phyloP scores from a whole-genome alignment of 2,888 invertebrate genomes.

The Mythimna pallens region DNA sequence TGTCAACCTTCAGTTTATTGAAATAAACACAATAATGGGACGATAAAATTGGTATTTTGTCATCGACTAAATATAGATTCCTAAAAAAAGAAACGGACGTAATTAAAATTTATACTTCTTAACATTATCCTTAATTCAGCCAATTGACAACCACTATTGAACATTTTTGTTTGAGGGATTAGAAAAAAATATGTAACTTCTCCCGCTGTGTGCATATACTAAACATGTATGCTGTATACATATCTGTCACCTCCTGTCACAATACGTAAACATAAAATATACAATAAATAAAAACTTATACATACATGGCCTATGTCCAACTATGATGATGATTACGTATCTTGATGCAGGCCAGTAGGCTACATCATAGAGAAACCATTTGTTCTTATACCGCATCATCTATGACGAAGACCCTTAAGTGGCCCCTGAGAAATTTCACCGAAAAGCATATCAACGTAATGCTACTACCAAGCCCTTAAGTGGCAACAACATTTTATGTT shows the following conservation, averaged over 20 bases:
- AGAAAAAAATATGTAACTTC: no score
- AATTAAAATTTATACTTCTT: neutral
- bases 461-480: constrained; percentile 37
- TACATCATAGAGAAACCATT: neutral
- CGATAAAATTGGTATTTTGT: no score
- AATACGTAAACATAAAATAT: no score
- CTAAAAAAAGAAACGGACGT: neutral
- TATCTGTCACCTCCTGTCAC: no score
- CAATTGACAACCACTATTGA: no score
- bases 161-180: no score
- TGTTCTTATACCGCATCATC: neutral
- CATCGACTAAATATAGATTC: neutral
- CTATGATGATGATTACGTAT: no score
- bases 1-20: constrained; percentile 36
- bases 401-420: neutral
- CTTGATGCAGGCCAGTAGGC: neutral
- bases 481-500: constrained; percentile 48
- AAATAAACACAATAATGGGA: constrained; percentile 15
- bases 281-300: no score
- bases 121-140: neutral
- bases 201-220: no score
- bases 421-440: neutral
- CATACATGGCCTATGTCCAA: no score
- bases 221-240: no score
- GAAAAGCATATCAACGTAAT: constrained; percentile 25